Evolutionary conservation across 2,888 invertebrate genomes (phyloP).

Genomic region (Hydroisotoma schaefferi): DNA sequence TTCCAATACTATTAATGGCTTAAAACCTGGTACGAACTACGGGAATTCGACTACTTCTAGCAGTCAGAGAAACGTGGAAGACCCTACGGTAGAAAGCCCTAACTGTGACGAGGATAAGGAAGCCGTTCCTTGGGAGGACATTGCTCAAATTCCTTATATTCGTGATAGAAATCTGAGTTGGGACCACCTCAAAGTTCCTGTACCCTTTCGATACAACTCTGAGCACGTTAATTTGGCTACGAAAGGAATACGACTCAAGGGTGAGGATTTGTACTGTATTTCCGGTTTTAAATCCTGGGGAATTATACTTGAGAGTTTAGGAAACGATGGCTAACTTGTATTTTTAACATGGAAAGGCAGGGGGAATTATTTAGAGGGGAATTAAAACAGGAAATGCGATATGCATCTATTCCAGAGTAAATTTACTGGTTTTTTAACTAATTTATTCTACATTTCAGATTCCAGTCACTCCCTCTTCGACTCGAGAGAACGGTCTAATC

Average conservation of each 20-base stretch:
- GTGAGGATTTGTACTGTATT: too few species aligned
- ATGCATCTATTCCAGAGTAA: too few species aligned
- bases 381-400: too few species aligned
- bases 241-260: too few species aligned
- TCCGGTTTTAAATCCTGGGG: neutral
- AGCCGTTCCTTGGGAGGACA: slow-evolving; percentile 30
- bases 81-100: neutral
- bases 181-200: slow-evolving; percentile 32
- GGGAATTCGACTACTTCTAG: neutral
- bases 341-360: too few species aligned
- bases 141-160: slow-evolving; percentile 18
- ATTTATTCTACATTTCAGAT: too few species aligned
- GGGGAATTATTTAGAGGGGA: too few species aligned
- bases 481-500: neutral
- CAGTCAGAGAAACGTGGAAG: neutral
- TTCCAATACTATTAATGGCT: neutral
- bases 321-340: too few species aligned
- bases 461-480: too few species aligned
- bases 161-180: slow-evolving; percentile 31
- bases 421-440: too few species aligned
- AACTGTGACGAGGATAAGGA: slow-evolving; percentile 5
- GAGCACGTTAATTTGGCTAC: slow-evolving; percentile 15
- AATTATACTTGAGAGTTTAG: neutral
- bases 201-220: slow-evolving; percentile 33
- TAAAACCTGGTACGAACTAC: neutral